phyloP scores from a whole-genome alignment of 1,140 invertebrate genomes.

The Drosophila athabasca region DNA sequence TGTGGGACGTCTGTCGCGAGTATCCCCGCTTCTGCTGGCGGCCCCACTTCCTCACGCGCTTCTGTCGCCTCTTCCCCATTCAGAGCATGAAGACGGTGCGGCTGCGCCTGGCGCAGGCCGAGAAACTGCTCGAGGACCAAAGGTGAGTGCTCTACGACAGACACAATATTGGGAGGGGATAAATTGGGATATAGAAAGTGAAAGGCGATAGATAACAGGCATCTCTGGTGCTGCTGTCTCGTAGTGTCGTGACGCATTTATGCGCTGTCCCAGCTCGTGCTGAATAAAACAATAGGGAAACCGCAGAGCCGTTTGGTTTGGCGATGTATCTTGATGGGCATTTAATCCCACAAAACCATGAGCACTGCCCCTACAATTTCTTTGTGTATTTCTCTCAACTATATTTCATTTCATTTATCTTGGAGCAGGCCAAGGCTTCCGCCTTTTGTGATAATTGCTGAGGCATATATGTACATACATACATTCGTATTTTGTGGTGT shows the following conservation, averaged over 20 bases:
- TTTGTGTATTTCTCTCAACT: conserved; percentile 6
- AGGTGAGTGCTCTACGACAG: conserved; percentile 84
- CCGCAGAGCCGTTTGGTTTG: too few relatives aligned
- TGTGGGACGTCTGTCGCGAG: conserved; percentile 91
- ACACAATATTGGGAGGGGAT: conserved; percentile 5
- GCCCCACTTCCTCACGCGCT: conserved; percentile 89
- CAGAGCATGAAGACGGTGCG: conserved; percentile 94
- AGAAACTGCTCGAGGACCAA: conserved; percentile 89
- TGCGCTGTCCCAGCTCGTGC: conserved; percentile 5
- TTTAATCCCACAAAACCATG: conserved; percentile 6
- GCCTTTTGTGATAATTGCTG: conserved; percentile 14
- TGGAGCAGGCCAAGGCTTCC: conserved; percentile 26
- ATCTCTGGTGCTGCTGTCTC: not conserved
- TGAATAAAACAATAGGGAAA: too few relatives aligned
- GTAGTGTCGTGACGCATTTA: not conserved
- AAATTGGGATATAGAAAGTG: conserved; percentile 20
- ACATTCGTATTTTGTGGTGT: too few relatives aligned
- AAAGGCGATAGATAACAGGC: conserved; percentile 32
- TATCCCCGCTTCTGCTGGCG: conserved; percentile 91
- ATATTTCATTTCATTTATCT: conserved; percentile 21
- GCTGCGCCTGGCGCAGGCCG: conserved; percentile 88
- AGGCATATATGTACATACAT: not conserved
- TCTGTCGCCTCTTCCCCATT: conserved; percentile 93
- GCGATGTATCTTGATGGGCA: too few relatives aligned
- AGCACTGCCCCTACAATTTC: conserved; percentile 22